Base-by-base conservation (phyloP, 2,113 vertebrate species). In the Callorhinus ursinus region DNA sequence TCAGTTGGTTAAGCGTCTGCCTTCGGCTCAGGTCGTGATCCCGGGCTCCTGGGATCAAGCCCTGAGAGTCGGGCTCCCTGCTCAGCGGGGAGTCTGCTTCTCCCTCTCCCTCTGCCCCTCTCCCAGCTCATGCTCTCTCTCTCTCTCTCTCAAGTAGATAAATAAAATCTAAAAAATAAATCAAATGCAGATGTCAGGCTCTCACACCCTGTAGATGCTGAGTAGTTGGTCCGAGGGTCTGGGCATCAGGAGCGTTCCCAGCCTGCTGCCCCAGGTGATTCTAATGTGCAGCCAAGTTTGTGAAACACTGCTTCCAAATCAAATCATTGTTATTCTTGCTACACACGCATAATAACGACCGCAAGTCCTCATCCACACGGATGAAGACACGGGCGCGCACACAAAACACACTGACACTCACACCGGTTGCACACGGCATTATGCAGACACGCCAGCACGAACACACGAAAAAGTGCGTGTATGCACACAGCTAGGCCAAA, bases 351-450 rank as follows among this genome's bases (percentile, higher is more conserved):
- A 6, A 6, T 0, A 9, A 12, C 0, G 1, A 22, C 6, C 1
- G 5, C 24, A 19, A 16, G 7, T 4, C 63, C 53, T 26, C 8
- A 39, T 11, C 7, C 76, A 33, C 0, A 1, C 1, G 21, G 51
- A 42, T 12, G 26, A 53, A 36, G 55, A 74, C 59, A 0, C 0
- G 1, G 24, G 22, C 11, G 13, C 1, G 0, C 67, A n/a, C 63
- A 42, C 16, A 11, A 13, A 10, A n/a, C 18, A 77, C 71, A n/a
- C 39, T 1, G 26, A 39, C 31, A 0, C 46, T 3, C 46, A 0
- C 0, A 12, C 10, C 0, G 21, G n/a, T 5, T 0, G 49, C 26
- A 26, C 63, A 28, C 8, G 4, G 84, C 28, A 0, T 10, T 1
- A 14, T 1, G 16, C 39, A 6, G 63, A 46, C 10, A 1, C 8